Evolutionary conservation across 2,113 vertebrate genomes (phyloP).

Genomic region (Crotophaga sulcirostris): DNA sequence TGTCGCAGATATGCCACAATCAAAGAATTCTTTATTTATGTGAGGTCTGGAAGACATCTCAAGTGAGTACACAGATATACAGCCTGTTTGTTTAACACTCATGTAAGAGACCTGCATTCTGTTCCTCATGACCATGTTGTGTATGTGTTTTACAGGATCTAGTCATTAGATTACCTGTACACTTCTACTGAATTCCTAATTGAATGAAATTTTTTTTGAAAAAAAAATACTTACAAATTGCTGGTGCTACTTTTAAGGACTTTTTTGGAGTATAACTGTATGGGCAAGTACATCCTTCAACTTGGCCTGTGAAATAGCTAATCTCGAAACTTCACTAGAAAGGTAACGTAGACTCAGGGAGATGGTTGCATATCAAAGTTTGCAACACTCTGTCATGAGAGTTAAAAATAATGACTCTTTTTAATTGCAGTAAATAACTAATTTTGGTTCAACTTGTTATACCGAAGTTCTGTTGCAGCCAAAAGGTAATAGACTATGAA

Average conservation of each 20-base stretch:
- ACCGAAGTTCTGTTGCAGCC: neutral
- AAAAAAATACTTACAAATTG: neutral
- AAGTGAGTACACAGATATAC: neutral
- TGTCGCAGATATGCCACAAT: neutral
- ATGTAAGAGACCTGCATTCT: neutral
- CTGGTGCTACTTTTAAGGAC: neutral
- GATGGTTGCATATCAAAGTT: neutral
- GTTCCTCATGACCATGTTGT: too few species aligned
- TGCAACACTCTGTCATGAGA: neutral
- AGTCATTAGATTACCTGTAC: neutral
- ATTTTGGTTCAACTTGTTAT: neutral
- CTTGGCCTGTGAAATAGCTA: neutral
- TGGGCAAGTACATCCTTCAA: neutral
- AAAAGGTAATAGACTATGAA: neutral
- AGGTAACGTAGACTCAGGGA: neutral
- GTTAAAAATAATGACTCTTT: neutral
- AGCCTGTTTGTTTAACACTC: neutral
- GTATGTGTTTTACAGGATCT: neutral
- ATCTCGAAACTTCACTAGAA: neutral
- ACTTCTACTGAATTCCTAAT: neutral
- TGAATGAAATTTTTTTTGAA: neutral
- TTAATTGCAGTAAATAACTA: neutral
- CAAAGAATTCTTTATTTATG: neutral
- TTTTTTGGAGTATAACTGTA: neutral
- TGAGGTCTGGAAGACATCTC: neutral